A percentile compares a stretch with the other conserved stretches of the same genome.
Evolutionary conservation across 2,888 invertebrate genomes (phyloP).

Genomic region (Metalampra italica): DNA sequence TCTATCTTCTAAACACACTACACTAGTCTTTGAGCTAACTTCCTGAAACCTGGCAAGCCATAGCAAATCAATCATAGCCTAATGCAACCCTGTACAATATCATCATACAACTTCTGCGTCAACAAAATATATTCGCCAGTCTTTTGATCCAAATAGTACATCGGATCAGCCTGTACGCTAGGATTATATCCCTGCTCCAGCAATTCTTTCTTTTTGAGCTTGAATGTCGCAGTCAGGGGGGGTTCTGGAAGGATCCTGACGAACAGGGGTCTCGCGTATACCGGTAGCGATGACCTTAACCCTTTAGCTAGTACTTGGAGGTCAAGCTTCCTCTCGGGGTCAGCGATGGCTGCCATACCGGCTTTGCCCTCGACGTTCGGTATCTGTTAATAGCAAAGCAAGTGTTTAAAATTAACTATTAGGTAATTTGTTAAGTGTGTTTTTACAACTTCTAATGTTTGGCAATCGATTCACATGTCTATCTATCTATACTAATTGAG

Average conservation of each 20-base stretch:
- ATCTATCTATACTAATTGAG: no score
- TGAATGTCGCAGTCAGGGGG: conserved; percentile 92
- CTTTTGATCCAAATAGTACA: conserved; percentile 81
- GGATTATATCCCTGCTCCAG: conserved; percentile 88
- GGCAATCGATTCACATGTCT: no score
- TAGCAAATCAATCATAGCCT: conserved; percentile 65
- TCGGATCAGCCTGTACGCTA: conserved; percentile 79
- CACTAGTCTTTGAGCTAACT: not conserved
- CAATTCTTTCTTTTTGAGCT: conserved; percentile 93
- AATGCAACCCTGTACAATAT: conserved; percentile 67
- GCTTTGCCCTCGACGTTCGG: conserved; percentile 91
- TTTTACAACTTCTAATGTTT: no score
- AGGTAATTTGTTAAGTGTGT: no score
- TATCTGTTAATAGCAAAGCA: conserved; percentile 69
- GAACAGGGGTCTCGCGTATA: conserved; percentile 93
- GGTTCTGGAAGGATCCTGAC: conserved; percentile 86
- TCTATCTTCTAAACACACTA: not conserved
- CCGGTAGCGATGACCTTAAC: conserved; percentile 81
- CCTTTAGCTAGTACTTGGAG: conserved; percentile 64
- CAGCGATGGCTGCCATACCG: conserved; percentile 95
- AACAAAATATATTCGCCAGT: conserved; percentile 64
- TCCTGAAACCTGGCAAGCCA: conserved; percentile 1
- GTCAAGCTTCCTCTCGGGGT: conserved; percentile 82
- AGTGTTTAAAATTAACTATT: not conserved
- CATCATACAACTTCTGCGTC: conserved; percentile 65